Conservation (phyloP, 2,888 invertebrate species). For the Uropetala carovei region DNA sequence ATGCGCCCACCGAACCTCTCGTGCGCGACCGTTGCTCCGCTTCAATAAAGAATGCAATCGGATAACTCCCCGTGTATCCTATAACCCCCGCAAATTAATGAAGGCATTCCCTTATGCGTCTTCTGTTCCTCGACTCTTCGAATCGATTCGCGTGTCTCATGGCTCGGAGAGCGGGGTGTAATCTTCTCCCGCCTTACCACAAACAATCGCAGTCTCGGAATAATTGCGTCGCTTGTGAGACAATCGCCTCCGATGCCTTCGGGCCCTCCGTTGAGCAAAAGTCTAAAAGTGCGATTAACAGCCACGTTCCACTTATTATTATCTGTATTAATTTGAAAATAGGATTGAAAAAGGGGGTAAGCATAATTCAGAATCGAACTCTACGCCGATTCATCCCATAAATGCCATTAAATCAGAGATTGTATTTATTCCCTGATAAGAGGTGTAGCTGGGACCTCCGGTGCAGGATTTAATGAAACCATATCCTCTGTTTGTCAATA, state of each 20-base stretch:
- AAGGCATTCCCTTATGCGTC: neutral
- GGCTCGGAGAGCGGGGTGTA: neutral
- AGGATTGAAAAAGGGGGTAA: no score
- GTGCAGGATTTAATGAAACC: no score
- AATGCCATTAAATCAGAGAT: no score
- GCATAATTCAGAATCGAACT: no score
- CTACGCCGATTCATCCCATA: no score
- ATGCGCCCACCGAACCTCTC: neutral
- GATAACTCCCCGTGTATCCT: conserved; percentile 12
- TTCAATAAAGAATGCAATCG: neutral
- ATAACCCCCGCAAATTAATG: conserved; percentile 26
- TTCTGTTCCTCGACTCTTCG: neutral
- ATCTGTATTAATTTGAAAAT: no score
- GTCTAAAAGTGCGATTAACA: neutral
- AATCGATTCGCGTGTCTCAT: no score
- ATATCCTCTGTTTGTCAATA: no score
- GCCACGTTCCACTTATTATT: neutral
- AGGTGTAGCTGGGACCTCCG: no score
- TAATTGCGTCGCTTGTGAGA: conserved; percentile 40
- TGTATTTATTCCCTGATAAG: no score
- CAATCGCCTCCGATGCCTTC: conserved; percentile 18
- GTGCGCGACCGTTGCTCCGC: neutral
- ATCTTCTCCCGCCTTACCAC: neutral
- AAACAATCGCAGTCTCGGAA: conserved; percentile 4
- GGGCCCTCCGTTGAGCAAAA: neutral